A percentile compares a stretch with the other conserved stretches of the same genome.
phyloP scores from a whole-genome alignment of 2,888 invertebrate genomes.

The Polietes domitor region DNA sequence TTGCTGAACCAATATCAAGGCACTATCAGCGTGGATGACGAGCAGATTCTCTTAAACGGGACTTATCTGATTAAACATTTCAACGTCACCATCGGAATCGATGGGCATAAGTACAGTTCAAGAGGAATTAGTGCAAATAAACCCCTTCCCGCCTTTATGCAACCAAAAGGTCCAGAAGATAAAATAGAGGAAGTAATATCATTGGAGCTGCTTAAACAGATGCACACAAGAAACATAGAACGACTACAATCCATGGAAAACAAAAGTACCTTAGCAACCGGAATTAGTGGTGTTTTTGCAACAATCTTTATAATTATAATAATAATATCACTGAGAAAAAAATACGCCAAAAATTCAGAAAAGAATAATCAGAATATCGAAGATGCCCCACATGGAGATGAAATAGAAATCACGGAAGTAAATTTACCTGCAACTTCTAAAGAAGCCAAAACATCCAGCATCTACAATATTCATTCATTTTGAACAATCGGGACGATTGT shows the following conservation, averaged over 20 bases:
- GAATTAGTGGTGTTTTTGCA: neutral
- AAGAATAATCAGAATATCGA: neutral
- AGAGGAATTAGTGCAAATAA: neutral
- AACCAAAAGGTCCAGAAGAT: conserved; percentile 45
- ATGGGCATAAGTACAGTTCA: conserved; percentile 38
- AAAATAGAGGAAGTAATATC: conserved; percentile 56
- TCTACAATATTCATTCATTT: no score
- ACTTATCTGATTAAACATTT: neutral
- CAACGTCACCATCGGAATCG: neutral
- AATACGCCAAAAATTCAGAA: neutral
- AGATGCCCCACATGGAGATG: neutral
- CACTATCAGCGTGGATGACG: neutral
- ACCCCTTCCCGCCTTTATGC: conserved; percentile 56
- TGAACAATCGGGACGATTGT: neutral
- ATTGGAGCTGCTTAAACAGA: conserved; percentile 55
- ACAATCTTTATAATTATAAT: conserved; percentile 10
- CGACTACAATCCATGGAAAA: no score
- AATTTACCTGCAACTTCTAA: neutral
- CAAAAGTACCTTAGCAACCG: conserved; percentile 38
- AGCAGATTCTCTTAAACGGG: neutral
- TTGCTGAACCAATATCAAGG: neutral
- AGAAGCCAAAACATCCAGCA: neutral
- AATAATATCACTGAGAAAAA: neutral
- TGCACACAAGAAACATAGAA: conserved; percentile 44
- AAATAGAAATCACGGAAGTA: no score